A percentile compares a stretch with the other conserved stretches of the same genome.
These are phyloP conservation scores for Manis pentadactyla DNA, from an alignment of 2,797 vertebrate genomes.

Conservation along the genomic window DNA sequence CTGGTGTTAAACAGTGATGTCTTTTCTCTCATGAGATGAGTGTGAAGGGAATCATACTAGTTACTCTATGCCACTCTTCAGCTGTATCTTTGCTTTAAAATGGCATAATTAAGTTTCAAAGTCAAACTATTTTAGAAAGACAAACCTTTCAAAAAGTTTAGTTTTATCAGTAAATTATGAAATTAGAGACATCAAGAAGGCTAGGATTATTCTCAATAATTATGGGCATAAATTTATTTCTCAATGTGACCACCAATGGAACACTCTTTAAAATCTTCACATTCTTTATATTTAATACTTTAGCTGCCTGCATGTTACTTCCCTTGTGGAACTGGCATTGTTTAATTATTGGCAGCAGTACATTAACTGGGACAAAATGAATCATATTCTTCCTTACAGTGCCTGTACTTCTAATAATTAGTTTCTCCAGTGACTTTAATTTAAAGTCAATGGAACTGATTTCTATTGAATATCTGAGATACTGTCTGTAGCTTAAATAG, in stretches of 20 bases:
- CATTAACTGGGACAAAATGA: conserved; percentile 40
- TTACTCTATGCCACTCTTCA: not conserved
- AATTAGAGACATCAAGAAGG: not conserved
- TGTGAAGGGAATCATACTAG: not conserved
- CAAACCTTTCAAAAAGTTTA: not conserved
- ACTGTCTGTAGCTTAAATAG: not conserved
- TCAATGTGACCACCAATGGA: not conserved
- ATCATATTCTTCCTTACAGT: conserved; percentile 39
- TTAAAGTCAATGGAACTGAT: conserved; percentile 27
- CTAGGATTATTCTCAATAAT: not conserved
- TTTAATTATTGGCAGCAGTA: conserved; percentile 41
- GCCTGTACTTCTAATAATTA: not conserved
- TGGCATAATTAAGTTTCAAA: not conserved
- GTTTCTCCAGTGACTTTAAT: conserved; percentile 21
- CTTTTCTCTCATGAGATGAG: not conserved
- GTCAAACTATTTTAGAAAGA: not conserved
- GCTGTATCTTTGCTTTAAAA: not conserved
- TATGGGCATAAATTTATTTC: not conserved
- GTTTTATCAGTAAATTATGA: conserved; percentile 48
- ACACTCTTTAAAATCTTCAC: not conserved
- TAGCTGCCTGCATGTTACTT: not conserved
- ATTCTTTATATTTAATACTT: not conserved
- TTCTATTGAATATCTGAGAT: conserved; percentile 14
- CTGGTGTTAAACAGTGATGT: not conserved
- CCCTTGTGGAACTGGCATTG: not conserved